Conservation (phyloP, 1,140 invertebrate genomes). For the Cherax quadricarinatus region DNA sequence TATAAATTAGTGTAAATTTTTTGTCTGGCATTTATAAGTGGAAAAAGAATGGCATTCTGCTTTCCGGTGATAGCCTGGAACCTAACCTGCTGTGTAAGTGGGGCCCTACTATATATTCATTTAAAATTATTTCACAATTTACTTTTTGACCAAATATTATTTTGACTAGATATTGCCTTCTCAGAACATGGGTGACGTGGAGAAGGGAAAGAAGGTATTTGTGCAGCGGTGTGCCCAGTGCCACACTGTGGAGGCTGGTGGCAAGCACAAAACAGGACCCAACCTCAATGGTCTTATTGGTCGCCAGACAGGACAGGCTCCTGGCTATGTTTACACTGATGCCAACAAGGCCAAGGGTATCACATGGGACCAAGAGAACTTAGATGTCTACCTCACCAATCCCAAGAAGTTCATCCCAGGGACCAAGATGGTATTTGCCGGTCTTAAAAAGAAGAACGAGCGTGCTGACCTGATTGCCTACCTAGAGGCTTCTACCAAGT, state of each 20-base stretch:
- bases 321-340: slow-evolving; percentile 86
- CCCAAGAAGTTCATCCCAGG: slow-evolving; percentile 99
- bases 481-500: slow-evolving; percentile 88
- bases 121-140: too few relatives aligned
- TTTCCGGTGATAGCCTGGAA: too few relatives aligned
- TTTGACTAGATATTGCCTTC: neutral
- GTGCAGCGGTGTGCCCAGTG: slow-evolving; percentile 97
- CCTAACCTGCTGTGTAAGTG: too few relatives aligned
- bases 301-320: slow-evolving; percentile 95
- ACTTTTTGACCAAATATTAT: too few relatives aligned
- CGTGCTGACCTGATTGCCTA: slow-evolving; percentile 98
- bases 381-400: slow-evolving; percentile 97
- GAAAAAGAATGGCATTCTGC: too few relatives aligned
- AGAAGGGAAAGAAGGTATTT: slow-evolving; percentile 99
- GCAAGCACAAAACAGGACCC: slow-evolving; percentile 98
- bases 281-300: slow-evolving; percentile 97
- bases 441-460: slow-evolving; percentile 97
- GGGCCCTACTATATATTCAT: too few relatives aligned
- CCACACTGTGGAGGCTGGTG: slow-evolving; percentile 96
- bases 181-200: slow-evolving; percentile 85
- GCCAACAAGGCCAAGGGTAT: slow-evolving; percentile 97
- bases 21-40: too few relatives aligned
- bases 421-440: slow-evolving; percentile 99
- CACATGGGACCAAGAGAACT: slow-evolving; percentile 95
- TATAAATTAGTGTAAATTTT: too few relatives aligned